Evolutionary conservation across 2,797 vertebrate genomes (phyloP).

Genomic region (Hypotaenidia okinawae): DNA sequence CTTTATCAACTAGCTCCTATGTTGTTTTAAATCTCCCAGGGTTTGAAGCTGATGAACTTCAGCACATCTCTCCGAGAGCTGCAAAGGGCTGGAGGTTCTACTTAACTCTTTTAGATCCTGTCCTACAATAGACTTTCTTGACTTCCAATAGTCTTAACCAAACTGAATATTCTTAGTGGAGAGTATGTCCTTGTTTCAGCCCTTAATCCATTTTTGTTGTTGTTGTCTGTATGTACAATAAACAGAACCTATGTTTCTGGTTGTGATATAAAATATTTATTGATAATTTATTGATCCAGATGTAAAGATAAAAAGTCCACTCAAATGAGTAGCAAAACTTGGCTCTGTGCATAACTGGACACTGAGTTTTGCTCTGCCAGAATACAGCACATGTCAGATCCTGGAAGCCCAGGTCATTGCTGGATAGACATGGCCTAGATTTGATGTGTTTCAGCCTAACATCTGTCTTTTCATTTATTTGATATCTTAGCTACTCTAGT

Average conservation of each 20-base stretch:
- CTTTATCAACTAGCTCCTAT: too few relatives aligned
- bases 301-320: background rate
- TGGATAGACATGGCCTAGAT: accelerated
- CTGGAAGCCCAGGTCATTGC: background rate
- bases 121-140: background rate
- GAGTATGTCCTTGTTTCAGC: background rate
- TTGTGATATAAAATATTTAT: background rate
- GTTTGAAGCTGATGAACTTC: too few relatives aligned
- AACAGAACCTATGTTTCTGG: background rate
- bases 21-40: too few relatives aligned
- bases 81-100: too few relatives aligned
- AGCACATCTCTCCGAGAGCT: too few relatives aligned
- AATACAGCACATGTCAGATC: background rate
- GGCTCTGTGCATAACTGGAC: background rate
- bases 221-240: background rate
- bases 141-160: background rate
- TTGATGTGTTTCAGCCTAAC: background rate
- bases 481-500: background rate
- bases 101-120: too few relatives aligned
- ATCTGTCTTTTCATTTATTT: background rate
- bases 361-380: background rate
- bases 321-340: background rate
- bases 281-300: background rate
- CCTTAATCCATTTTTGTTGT: background rate
- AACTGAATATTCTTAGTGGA: background rate